Evolutionary conservation across 2,797 vertebrate species (phyloP).

Genomic region (Alca torda): DNA sequence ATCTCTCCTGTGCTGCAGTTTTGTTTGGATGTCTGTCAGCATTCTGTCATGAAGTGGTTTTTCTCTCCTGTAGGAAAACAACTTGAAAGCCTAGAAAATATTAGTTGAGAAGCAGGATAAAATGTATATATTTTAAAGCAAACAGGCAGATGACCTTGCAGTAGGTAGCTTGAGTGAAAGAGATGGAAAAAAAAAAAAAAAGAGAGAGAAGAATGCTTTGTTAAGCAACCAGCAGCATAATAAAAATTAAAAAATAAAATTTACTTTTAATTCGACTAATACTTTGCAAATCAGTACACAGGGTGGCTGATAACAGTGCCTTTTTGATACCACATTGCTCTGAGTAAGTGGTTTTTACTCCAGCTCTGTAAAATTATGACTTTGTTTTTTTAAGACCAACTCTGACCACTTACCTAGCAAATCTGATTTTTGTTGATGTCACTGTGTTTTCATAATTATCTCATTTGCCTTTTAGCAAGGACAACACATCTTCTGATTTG

Average conservation of each 20-base stretch:
- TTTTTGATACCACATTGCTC: neutral
- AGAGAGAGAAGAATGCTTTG: neutral
- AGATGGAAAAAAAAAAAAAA: neutral
- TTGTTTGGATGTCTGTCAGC: neutral
- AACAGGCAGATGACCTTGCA: neutral
- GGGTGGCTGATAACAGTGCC: neutral
- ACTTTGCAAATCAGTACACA: neutral
- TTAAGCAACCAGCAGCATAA: neutral
- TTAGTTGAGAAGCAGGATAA: neutral
- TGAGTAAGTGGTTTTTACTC: neutral
- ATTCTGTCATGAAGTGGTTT: neutral
- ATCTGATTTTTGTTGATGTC: neutral
- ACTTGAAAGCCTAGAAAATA: neutral
- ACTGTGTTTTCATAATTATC: neutral
- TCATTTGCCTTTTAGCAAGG: slow-evolving; percentile 17
- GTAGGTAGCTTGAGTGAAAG: neutral
- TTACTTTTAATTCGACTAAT: neutral
- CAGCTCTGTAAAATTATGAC: neutral
- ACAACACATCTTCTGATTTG: neutral
- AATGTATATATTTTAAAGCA: neutral
- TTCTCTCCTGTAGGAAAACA: neutral
- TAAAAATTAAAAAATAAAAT: neutral
- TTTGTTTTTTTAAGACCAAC: neutral
- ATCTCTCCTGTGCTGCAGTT: neutral
- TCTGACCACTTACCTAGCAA: neutral